These are phyloP conservation scores for Lepilemur ruficaudatus DNA, from an alignment of 2,797 vertebrate genomes.

Conservation along the genomic window DNA sequence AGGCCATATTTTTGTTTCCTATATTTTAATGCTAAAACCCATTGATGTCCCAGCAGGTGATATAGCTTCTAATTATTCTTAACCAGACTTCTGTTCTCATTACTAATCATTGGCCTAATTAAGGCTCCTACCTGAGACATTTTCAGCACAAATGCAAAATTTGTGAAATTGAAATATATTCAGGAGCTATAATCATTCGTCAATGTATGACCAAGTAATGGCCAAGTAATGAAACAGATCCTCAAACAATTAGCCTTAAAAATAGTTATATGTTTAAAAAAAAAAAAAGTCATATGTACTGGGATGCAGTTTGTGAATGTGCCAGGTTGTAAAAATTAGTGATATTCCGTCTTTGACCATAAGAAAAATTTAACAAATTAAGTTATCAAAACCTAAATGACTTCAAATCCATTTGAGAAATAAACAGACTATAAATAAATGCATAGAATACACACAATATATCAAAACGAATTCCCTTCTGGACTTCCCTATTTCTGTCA, in stretches of 20 bases:
- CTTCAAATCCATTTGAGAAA: conserved; percentile 24
- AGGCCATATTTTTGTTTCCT: conserved; percentile 25
- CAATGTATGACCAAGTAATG: neutral
- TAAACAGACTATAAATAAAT: neutral
- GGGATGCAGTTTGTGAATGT: neutral
- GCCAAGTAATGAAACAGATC: conserved; percentile 23
- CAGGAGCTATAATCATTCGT: neutral
- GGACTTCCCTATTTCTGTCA: neutral
- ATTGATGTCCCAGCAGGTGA: neutral
- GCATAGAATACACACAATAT: neutral
- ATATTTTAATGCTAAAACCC: conserved; percentile 41
- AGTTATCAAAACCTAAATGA: neutral
- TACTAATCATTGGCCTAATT: conserved; percentile 50
- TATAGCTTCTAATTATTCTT: conserved; percentile 23
- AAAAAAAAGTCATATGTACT: neutral
- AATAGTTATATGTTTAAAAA: neutral
- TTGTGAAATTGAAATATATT: conserved; percentile 7
- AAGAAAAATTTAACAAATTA: conserved; percentile 13
- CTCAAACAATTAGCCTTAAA: conserved; percentile 29
- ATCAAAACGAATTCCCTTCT: neutral
- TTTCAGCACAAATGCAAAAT: conserved; percentile 55
- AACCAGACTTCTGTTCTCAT: neutral
- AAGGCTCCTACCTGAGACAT: neutral
- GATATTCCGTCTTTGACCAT: neutral
- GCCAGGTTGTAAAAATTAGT: conserved; percentile 30